These are phyloP conservation scores for Aratinga solstitialis DNA, from an alignment of 2,797 vertebrate genomes.

Conservation along the genomic window DNA sequence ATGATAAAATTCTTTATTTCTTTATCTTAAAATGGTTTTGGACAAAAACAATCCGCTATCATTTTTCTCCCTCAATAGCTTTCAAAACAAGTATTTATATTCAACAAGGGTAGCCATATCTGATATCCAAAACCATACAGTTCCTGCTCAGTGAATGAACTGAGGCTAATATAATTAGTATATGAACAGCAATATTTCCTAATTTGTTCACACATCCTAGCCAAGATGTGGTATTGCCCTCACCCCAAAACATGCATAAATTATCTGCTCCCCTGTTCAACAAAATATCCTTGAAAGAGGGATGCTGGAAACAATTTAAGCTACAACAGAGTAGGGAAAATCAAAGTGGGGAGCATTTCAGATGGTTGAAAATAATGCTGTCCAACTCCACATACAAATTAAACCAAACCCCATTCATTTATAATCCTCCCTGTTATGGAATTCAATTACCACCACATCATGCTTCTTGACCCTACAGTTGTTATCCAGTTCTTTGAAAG, in stretches of 20 bases:
- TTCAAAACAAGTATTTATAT: neutral
- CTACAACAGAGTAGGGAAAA: neutral
- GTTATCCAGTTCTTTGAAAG: neutral
- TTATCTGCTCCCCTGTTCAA: neutral
- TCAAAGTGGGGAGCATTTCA: neutral
- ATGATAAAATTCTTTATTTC: neutral
- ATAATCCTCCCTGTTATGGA: neutral
- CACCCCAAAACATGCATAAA: neutral
- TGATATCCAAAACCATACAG: neutral
- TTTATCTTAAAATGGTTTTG: neutral
- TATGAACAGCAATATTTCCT: neutral
- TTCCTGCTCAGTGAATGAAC: neutral
- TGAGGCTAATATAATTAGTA: neutral
- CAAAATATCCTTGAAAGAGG: neutral
- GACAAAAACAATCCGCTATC: neutral
- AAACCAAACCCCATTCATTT: neutral
- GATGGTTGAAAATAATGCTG: neutral
- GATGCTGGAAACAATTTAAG: neutral
- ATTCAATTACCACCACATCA: neutral
- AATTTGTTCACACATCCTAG: neutral
- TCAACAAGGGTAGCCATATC: neutral
- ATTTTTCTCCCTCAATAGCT: neutral
- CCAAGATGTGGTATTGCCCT: neutral
- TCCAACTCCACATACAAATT: neutral
- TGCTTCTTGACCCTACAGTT: neutral